Base-by-base conservation (phyloP, 2,797 vertebrate species). In the Glyptemys insculpta region DNA sequence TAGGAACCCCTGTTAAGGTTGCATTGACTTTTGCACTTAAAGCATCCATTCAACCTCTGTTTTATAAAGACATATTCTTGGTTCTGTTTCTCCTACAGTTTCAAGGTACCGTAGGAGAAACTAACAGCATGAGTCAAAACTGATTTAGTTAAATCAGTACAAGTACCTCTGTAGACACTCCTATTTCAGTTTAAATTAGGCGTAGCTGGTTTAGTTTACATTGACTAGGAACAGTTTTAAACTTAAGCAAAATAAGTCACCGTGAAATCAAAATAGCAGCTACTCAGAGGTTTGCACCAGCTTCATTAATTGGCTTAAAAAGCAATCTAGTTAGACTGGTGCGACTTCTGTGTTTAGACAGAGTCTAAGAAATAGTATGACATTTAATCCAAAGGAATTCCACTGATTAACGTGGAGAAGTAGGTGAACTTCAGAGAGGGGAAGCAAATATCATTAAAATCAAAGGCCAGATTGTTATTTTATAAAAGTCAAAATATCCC, bases 281-380 rank as follows among this genome's bases (percentile, higher is more conserved):
- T 52, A 88, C 85, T 89, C 72, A 88, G 50, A 37, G 31, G 15
- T 78, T 89, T 85, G 72, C 85, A 91, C 18, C 82, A 95, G 92
- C 85, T 92, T 72, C 81, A 8, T 85, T 85, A 57, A 96, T 95
- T 94, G 95, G 94, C 87, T 95, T 94, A 96, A 92, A 41, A 93
- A 92, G 80, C 94, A 83, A 80, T 65, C 88, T 91, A 49, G 74
- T 94, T 94, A 95, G 94, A 97, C 94, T 80, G 62, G 65, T 91
- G 49, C 83, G 96, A 96, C 72, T 93, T 96, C 81, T 93, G 79
- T 84, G 80, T 52, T 94, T 74, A 89, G 52, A 90, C 25, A 76
- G 37, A 92, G n/a, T 54, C 85, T 94, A 31, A 78, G 72, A 50
- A 92, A 84, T 94, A 87, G 53, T 87, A 79, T 7, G 14, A 86